Conservation (phyloP, 1,140 invertebrate genomes). For the Panagrolaimus sp. region DNA sequence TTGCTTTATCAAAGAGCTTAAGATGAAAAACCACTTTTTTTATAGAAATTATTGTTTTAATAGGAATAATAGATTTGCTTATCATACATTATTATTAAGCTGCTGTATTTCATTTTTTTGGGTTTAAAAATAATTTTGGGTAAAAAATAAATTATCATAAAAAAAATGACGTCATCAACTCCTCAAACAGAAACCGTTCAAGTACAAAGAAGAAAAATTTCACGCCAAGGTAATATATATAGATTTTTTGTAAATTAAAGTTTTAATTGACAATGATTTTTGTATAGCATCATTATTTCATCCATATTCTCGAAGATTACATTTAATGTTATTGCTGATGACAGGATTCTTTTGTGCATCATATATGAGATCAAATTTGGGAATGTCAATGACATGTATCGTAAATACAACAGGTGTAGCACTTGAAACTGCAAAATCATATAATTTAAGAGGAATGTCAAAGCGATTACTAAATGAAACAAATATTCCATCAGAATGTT, state of each 20-base stretch:
- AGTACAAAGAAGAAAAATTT: background rate
- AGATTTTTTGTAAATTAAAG: background rate
- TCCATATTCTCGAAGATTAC: conserved; percentile 4
- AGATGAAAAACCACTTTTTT: too few relatives aligned
- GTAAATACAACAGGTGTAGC: conserved; percentile 9
- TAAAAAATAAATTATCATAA: too few relatives aligned
- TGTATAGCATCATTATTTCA: conserved; percentile 4
- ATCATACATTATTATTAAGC: too few relatives aligned
- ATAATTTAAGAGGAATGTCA: conserved; percentile 12
- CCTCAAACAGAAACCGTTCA: too few relatives aligned
- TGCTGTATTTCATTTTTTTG: too few relatives aligned
- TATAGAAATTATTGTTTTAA: too few relatives aligned
- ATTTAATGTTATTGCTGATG: conserved; percentile 12
- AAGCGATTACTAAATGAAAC: background rate
- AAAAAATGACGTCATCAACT: too few relatives aligned
- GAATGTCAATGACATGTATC: conserved; percentile 12
- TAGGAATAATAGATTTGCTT: too few relatives aligned
- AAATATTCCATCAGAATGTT: conserved; percentile 1
- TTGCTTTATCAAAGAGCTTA: too few relatives aligned
- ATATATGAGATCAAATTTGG: background rate
- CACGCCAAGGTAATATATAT: background rate
- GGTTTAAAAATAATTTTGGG: too few relatives aligned
- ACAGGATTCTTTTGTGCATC: conserved; percentile 7
- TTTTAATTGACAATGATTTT: background rate
- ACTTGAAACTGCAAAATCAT: background rate